Conservation (phyloP, 2,888 invertebrate species). For the Amiota communis region DNA sequence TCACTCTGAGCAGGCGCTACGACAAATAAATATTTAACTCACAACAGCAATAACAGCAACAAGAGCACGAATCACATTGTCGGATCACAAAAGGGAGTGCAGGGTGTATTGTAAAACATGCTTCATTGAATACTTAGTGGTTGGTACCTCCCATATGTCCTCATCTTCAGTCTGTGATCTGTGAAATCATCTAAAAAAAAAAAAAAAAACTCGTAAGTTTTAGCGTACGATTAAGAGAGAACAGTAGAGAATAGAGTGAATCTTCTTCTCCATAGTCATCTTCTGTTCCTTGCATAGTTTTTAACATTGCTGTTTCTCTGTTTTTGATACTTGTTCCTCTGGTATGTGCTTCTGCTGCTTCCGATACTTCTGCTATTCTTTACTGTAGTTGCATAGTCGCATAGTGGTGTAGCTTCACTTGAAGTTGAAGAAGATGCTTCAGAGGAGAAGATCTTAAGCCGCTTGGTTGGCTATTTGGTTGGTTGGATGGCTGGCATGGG, state of each 20-base stretch:
- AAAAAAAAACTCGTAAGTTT: slow-evolving; percentile 36
- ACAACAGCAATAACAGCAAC: slow-evolving; percentile 55
- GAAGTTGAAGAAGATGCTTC: not conserved
- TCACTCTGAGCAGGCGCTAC: slow-evolving; percentile 68
- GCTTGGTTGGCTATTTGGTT: slow-evolving; percentile 7
- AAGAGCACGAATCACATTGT: slow-evolving; percentile 32
- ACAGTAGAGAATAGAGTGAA: not conserved
- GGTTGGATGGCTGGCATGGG: slow-evolving; percentile 40
- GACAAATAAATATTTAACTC: slow-evolving; percentile 70
- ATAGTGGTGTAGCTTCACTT: not conserved
- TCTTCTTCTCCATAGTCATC: no score
- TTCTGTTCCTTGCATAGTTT: no score
- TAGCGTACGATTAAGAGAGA: slow-evolving; percentile 38
- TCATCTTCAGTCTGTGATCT: not conserved
- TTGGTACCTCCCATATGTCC: not conserved
- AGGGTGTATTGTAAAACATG: slow-evolving; percentile 21
- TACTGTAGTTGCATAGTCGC: slow-evolving; percentile 42
- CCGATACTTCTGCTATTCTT: slow-evolving; percentile 25
- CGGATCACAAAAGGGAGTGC: slow-evolving; percentile 32
- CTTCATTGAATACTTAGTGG: slow-evolving; percentile 8
- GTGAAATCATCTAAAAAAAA: slow-evolving; percentile 28
- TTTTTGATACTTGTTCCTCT: no score
- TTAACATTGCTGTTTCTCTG: no score
- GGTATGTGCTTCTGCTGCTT: no score
- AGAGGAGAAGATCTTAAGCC: slow-evolving; percentile 42